Evolutionary conservation across 2,797 vertebrate genomes (phyloP).

Genomic region (Paramormyrops hopkinsi): DNA sequence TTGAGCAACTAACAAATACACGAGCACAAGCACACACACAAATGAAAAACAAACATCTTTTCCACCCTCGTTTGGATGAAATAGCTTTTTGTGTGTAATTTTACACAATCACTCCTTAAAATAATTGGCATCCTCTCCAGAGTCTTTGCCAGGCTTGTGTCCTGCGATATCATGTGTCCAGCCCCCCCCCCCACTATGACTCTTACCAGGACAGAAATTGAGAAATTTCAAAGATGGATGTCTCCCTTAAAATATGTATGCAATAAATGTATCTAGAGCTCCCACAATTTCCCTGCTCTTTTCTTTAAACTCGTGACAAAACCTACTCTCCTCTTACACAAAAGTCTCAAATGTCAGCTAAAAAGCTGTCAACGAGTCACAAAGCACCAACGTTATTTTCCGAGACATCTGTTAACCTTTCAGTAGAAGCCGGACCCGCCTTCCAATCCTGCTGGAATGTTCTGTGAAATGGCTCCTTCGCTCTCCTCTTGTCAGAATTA

Average conservation of each 20-base stretch:
- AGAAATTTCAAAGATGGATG: not conserved
- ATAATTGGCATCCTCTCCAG: not conserved
- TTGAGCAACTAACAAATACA: not conserved
- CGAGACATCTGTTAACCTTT: constrained; percentile 19
- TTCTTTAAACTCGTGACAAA: not conserved
- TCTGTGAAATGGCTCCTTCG: constrained; percentile 43
- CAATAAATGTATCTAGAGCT: constrained; percentile 8
- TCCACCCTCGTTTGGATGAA: not conserved
- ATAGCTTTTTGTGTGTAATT: constrained; percentile 1
- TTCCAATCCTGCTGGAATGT: constrained; percentile 63
- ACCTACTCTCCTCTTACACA: constrained; percentile 14
- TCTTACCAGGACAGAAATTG: not conserved
- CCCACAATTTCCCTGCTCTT: not conserved
- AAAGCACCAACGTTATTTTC: constrained; percentile 7
- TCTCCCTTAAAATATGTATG: constrained; percentile 11
- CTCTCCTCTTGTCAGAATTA: constrained; percentile 20
- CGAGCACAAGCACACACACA: not conserved
- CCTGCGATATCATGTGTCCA: not conserved
- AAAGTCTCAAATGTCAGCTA: constrained; percentile 19
- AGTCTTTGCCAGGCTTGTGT: not conserved
- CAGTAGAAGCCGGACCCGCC: constrained; percentile 31
- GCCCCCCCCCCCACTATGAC: not conserved
- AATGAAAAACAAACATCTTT: not conserved
- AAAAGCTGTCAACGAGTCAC: constrained; percentile 17
- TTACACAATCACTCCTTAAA: not conserved